Base-by-base conservation (phyloP, 2,797 vertebrate genomes). In the Octomys mimax region DNA sequence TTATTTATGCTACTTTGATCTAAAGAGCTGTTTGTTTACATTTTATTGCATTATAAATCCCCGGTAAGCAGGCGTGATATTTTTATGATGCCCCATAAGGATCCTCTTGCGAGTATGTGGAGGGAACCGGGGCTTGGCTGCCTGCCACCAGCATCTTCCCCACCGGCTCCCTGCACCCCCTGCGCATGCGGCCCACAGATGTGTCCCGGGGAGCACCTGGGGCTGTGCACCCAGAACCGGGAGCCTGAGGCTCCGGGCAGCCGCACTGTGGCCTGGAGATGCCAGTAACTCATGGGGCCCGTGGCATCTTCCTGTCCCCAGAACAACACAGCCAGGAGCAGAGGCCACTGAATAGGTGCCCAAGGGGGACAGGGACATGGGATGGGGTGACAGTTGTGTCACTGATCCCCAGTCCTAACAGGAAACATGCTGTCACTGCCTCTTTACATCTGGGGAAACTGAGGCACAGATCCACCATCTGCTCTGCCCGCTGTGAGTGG, bases 1-100 rank as follows among this genome's bases (percentile, higher is more conserved):
- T 98, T 96, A 92, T 96, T 97, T 95, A 96, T 79, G 97, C 89
- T 96, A 91, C 98, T 98, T 98, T 98, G 98, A 98, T 98, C 98
- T 98, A 87, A 96, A 98, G 98, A 98, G 97, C 98, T 98, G 98
- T 98, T 98, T 98, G 98, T 98, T 98, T 98, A 95, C 96, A 77
- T 96, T 98, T 98, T 98, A 98, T 97, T 96, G 97, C 95, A 79
- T 97, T 92, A 91, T 98, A 98, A 98, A 98, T 95, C 93, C 94
- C 96, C 46, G 92, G 97, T 93, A 96, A 98, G 98, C 97, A 97
- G 98, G 97, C 90, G 33, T 70, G 82, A 92, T 97, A 96, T 88
- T 98, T 98, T 96, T 97, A 97, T 96, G 91, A 92, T 52, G 87
- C 97, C 93, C 96, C 82, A 75, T 97, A 94, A 96, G 97, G 97